Evolutionary conservation across 2,888 invertebrate genomes (phyloP).

Genomic region (Calliphora vomitoria): DNA sequence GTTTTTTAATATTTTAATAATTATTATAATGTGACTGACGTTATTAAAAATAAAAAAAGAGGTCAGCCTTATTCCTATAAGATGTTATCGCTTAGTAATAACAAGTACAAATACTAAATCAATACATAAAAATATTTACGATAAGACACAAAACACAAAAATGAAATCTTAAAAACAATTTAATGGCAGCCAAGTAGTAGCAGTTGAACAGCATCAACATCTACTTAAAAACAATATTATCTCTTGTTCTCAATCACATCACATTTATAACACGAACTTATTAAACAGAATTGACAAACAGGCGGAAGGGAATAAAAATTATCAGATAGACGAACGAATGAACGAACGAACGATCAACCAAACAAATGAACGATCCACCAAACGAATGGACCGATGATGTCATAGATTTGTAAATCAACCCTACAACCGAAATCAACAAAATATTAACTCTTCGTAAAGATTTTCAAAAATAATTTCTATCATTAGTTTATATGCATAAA

Average conservation of each 20-base stretch:
- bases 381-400: conserved; percentile 16
- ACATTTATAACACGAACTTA: conserved; percentile 70
- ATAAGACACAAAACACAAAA: conserved; percentile 79
- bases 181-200: conserved; percentile 69
- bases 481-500: neutral
- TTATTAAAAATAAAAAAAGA: conserved; percentile 77
- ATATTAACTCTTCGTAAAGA: neutral
- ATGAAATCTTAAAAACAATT: conserved; percentile 81
- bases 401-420: conserved; percentile 20
- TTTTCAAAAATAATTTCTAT: conserved; percentile 8
- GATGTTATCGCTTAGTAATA: conserved; percentile 81
- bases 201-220: conserved; percentile 80
- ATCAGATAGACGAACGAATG: conserved; percentile 60
- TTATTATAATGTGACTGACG: conserved; percentile 67
- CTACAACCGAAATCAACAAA: conserved; percentile 9
- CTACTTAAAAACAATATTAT: conserved; percentile 84
- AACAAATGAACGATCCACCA: neutral
- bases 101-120: conserved; percentile 83
- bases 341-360: neutral
- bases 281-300: conserved; percentile 58
- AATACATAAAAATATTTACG: conserved; percentile 82
- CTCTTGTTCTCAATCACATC: conserved; percentile 82
- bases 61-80: conserved; percentile 81
- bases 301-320: conserved; percentile 58
- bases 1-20: conserved; percentile 55